Evolutionary conservation across 2,888 invertebrate genomes (phyloP).

Genomic region (Mechanitis mazaeus): DNA sequence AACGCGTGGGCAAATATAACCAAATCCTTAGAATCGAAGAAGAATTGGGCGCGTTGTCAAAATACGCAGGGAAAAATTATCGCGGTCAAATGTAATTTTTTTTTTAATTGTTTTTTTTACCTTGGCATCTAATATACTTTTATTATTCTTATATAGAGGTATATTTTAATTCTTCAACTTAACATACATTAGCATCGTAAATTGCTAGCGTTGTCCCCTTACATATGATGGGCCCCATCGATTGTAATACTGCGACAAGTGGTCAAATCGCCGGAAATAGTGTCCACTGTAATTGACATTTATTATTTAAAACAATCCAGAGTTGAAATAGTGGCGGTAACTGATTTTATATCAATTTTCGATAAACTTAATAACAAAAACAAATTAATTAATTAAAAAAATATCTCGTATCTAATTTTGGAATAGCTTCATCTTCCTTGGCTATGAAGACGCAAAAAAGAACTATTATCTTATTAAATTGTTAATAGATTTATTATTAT

Average conservation of each 20-base stretch:
- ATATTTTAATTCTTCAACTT: no score
- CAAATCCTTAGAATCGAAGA: slow-evolving; percentile 98
- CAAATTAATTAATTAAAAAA: no score
- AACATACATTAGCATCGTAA: no score
- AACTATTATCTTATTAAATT: slow-evolving; percentile 8
- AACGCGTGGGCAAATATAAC: slow-evolving; percentile 97
- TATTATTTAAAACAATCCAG: slow-evolving; percentile 25
- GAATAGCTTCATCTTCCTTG: no score
- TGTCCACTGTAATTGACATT: slow-evolving; percentile 38
- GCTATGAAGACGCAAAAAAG: not conserved
- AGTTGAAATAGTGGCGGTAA: slow-evolving; percentile 50
- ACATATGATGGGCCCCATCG: not conserved
- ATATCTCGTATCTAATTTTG: no score
- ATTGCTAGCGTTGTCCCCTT: not conserved
- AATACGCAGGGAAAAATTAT: slow-evolving; percentile 96
- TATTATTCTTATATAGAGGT: not conserved
- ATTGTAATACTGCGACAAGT: slow-evolving; percentile 34
- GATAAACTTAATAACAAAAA: no score
- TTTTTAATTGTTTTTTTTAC: not conserved
- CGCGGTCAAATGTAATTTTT: slow-evolving; percentile 76
- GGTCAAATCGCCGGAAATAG: slow-evolving; percentile 57
- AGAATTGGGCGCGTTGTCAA: slow-evolving; percentile 92
- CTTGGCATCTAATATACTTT: not conserved
- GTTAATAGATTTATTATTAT: slow-evolving; percentile 16
- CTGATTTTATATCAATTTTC: slow-evolving; percentile 10